These are phyloP conservation scores for Podarcis raffonei DNA, from an alignment of 2,113 vertebrate species.

Conservation along the genomic window DNA sequence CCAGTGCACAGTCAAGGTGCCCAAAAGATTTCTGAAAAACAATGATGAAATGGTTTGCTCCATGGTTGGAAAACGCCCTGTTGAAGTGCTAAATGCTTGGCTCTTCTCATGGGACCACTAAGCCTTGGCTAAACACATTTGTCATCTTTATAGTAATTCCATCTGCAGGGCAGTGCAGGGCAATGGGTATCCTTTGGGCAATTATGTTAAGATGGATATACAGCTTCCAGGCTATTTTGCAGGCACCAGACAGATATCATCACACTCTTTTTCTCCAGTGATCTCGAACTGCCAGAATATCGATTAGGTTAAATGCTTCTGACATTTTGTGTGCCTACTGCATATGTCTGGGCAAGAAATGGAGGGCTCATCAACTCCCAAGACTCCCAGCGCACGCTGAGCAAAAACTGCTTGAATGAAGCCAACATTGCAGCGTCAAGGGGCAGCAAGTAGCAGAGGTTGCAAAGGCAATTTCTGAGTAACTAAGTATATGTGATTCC, in stretches of 20 bases:
- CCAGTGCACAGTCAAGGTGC: constrained; percentile 22
- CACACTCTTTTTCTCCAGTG: background rate
- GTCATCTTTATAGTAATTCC: constrained; percentile 23
- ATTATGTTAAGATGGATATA: constrained; percentile 43
- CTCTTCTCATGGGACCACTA: constrained; percentile 31
- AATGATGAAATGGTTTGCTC: constrained; percentile 1
- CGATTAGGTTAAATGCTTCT: background rate
- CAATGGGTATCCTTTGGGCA: constrained; percentile 42
- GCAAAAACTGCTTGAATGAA: constrained; percentile 14
- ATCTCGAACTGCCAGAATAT: constrained; percentile 13
- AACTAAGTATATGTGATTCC: background rate
- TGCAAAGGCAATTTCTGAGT: background rate
- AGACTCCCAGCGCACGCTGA: constrained; percentile 3
- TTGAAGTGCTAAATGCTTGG: background rate
- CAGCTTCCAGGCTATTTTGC: constrained; percentile 6
- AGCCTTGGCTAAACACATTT: constrained; percentile 30
- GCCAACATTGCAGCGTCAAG: background rate
- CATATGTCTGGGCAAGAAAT: background rate
- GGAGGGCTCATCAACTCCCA: background rate
- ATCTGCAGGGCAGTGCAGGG: constrained; percentile 1
- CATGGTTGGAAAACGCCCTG: constrained; percentile 3
- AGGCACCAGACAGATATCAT: background rate
- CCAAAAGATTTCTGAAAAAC: constrained; percentile 2
- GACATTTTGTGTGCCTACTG: background rate
- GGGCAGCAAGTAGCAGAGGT: background rate